Evolutionary conservation across 1,140 invertebrate species (phyloP).

Genomic region (Atta colombica): DNA sequence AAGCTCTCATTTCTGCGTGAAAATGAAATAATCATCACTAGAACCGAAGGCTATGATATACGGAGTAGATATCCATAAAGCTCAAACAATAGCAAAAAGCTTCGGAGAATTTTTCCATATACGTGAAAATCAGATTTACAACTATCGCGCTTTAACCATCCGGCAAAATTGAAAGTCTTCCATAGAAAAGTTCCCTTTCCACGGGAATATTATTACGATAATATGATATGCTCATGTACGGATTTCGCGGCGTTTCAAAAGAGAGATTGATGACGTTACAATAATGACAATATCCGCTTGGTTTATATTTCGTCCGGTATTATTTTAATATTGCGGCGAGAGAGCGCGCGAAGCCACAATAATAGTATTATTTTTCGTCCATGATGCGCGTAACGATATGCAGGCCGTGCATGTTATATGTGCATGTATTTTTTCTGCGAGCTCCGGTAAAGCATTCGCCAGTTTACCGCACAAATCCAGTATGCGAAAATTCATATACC

Average conservation of each 20-base stretch:
- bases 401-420: not conserved
- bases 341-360: constrained; percentile 24
- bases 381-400: constrained; percentile 57
- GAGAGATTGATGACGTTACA: constrained; percentile 47
- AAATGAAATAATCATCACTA: constrained; percentile 12
- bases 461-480: constrained; percentile 43
- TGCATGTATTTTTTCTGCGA: constrained; percentile 12
- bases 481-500: constrained; percentile 52
- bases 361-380: constrained; percentile 54
- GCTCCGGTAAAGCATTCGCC: constrained; percentile 44
- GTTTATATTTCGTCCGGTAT: constrained; percentile 21
- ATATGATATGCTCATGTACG: constrained; percentile 31
- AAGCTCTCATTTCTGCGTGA: constrained; percentile 4
- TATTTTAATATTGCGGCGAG: constrained; percentile 51
- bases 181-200: not conserved
- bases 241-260: constrained; percentile 16
- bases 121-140: constrained; percentile 58
- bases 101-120: constrained; percentile 49
- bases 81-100: constrained; percentile 53
- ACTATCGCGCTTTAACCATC: constrained; percentile 37
- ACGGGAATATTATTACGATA: constrained; percentile 48
- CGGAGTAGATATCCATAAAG: constrained; percentile 38
- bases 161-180: not conserved
- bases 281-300: constrained; percentile 45
- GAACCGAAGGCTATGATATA: constrained; percentile 63